phyloP scores from a whole-genome alignment of 2,797 vertebrate species.

The Sardinella longiceps region DNA sequence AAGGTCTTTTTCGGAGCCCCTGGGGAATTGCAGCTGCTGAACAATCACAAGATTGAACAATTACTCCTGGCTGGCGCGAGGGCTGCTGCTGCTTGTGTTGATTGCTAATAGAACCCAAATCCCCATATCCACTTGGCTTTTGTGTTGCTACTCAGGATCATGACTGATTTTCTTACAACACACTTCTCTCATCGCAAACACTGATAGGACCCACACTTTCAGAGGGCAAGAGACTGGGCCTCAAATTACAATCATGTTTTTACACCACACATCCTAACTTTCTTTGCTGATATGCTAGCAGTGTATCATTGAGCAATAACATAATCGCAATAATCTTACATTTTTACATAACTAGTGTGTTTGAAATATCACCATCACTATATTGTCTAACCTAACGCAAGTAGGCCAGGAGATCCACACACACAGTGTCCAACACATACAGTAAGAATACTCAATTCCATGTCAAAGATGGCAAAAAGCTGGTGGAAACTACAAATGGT shows the following conservation, averaged over 20 bases:
- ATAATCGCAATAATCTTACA: background rate
- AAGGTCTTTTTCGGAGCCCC: constrained; percentile 27
- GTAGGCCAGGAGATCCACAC: no score
- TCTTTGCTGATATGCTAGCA: background rate
- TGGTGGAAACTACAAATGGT: no score
- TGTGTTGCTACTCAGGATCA: background rate
- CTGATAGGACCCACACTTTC: background rate
- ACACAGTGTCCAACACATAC: no score
- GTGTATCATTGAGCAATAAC: background rate
- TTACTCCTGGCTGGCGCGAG: constrained; percentile 22
- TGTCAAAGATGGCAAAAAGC: no score
- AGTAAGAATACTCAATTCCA: no score
- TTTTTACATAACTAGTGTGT: background rate
- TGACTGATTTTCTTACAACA: background rate
- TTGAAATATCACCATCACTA: background rate
- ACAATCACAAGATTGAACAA: constrained; percentile 41
- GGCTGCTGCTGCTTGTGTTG: constrained; percentile 34
- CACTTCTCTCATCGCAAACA: background rate
- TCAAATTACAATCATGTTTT: background rate
- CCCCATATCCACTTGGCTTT: constrained; percentile 29
- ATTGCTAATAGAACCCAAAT: constrained; percentile 49
- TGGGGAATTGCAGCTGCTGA: constrained; percentile 42
- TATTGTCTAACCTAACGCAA: background rate
- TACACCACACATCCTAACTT: constrained; percentile 16
- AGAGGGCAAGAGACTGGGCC: constrained; percentile 12